Base-by-base conservation (phyloP, 2,888 invertebrate species). In the Coenonympha glycerion region DNA sequence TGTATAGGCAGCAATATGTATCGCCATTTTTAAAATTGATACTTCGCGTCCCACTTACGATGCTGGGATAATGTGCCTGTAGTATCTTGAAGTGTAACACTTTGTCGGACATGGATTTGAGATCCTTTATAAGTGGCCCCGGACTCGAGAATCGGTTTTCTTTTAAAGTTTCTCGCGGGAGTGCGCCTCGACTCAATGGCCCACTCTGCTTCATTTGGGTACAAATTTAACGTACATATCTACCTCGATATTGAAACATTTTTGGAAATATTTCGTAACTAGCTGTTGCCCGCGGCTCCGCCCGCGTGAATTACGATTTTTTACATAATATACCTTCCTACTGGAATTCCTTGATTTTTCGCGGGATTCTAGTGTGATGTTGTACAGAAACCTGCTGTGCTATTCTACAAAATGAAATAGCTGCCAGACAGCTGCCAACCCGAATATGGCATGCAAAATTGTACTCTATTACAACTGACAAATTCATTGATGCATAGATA, bases 81-180 rank as follows among this genome's bases (percentile, higher is more conserved):
- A 49, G 49, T 47, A 46, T 50, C 47, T 47, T 50, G 36, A 42
- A 53, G 41, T 37, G 37, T 50, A 50, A 53, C 50, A 53, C 50
- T 53, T 42, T 50, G 46, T 53, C 46, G 53, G 46, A 42, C 36
- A 49, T 42, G 49, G 53, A 47, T 50, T 47, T 42, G 46, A 46
- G 49, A 53, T 53, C 53, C 49, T 53, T 53, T 53, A 47, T 49
- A 50, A 53, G 53, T 53, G 53, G 46, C 31, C 39, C 44, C 39
- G 53, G 31, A 47, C 50, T 53, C 16, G 42, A 53, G 53, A 47
- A 46, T 47, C 53, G 37, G 41, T 46, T 53, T 49, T 53, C 53
- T 53, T 53, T 53, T 47, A 53, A 53, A 49, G 42, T 49, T 53
- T 28, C 45, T 33, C 19, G 6, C 37, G 46, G 26, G 50, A 50